Evolutionary conservation across 2,888 invertebrate genomes (phyloP).

Genomic region (Dysmachus trigonus): DNA sequence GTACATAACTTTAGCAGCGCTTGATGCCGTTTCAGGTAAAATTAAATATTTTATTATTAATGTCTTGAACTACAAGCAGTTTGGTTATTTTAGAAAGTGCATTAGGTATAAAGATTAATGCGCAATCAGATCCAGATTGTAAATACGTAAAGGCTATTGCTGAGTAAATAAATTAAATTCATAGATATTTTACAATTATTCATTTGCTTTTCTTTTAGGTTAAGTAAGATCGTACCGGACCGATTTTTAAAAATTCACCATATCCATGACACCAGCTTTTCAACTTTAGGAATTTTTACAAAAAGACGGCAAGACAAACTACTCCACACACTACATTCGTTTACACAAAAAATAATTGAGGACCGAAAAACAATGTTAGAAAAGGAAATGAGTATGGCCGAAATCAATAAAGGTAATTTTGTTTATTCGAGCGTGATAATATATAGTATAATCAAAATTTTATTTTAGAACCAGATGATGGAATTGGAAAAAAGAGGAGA

Average conservation of each 20-base stretch:
- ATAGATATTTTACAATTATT: background rate
- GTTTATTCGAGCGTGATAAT: background rate
- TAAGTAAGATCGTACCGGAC: conserved; percentile 53
- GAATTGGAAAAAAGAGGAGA: conserved; percentile 65
- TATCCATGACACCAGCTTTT: no score
- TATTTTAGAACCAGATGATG: background rate
- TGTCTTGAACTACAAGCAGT: background rate
- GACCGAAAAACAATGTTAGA: conserved; percentile 55
- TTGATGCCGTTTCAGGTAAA: conserved; percentile 68
- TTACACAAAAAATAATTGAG: conserved; percentile 58
- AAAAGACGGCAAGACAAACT: conserved; percentile 51
- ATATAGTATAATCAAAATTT: background rate
- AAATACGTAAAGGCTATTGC: conserved; percentile 76
- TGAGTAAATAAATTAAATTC: conserved; percentile 63
- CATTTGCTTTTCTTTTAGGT: conserved; percentile 30
- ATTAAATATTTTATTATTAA: background rate
- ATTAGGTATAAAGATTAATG: conserved; percentile 58
- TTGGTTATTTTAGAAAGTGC: background rate
- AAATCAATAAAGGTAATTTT: background rate
- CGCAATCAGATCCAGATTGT: conserved; percentile 71
- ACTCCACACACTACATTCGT: conserved; percentile 57
- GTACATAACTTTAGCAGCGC: conserved; percentile 68
- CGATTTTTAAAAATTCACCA: conserved; percentile 53
- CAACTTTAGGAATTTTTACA: background rate
- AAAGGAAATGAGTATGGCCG: background rate